Evolutionary conservation across 1,140 invertebrate species (phyloP).

Genomic region (Trachymyrmex cornetzi): DNA sequence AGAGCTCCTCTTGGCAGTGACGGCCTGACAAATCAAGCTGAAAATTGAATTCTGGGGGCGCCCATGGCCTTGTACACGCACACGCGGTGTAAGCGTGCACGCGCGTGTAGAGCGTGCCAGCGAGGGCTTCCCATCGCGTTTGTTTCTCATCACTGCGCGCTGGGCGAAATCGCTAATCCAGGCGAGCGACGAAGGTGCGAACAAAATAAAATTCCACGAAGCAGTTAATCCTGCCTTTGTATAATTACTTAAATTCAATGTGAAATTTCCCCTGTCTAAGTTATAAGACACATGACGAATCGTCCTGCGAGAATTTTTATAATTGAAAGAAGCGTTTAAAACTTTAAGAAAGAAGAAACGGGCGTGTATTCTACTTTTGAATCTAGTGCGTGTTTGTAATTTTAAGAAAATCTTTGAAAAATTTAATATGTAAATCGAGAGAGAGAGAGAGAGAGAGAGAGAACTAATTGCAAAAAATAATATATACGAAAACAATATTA

Average conservation of each 20-base stretch:
- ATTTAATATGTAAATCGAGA: background rate
- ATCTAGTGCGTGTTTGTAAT: background rate
- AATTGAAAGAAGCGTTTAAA: background rate
- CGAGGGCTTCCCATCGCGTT: slow-evolving; percentile 15
- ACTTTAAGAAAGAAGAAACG: background rate
- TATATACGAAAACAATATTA: no score
- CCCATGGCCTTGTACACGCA: slow-evolving; percentile 66
- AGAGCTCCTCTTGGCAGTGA: slow-evolving; percentile 77
- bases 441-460: background rate
- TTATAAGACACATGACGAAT: background rate
- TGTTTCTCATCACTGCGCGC: slow-evolving; percentile 26
- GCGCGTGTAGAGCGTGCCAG: slow-evolving; percentile 33
- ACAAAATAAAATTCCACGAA: slow-evolving; percentile 21
- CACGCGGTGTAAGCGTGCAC: slow-evolving; percentile 47
- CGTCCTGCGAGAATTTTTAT: background rate
- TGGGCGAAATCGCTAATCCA: slow-evolving; percentile 13
- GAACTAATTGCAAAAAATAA: background rate
- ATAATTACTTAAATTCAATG: background rate
- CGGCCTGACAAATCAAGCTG: slow-evolving; percentile 86
- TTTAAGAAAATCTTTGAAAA: background rate
- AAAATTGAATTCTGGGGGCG: slow-evolving; percentile 85
- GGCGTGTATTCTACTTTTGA: background rate
- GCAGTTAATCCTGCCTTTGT: background rate
- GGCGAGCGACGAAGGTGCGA: background rate
- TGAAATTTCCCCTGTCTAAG: background rate